Conservation (phyloP, 1,140 invertebrate species). For the Drosophila takahashii region DNA sequence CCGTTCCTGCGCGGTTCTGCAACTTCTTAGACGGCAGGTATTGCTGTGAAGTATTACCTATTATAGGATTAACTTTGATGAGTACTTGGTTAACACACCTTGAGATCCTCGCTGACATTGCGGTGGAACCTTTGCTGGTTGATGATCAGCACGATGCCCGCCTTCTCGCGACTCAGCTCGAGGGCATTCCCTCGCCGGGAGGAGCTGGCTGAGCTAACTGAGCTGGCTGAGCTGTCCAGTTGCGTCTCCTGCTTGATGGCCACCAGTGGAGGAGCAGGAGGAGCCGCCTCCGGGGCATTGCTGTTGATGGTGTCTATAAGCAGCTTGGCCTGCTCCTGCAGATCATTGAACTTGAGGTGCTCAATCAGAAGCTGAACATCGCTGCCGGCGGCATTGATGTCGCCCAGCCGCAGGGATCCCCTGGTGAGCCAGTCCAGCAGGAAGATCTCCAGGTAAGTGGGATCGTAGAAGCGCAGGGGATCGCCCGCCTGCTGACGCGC, state of each 20-base stretch:
- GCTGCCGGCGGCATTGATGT: conserved; percentile 46
- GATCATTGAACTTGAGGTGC: conserved; percentile 73
- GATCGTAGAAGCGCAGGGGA: conserved; percentile 69
- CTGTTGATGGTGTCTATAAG: conserved; percentile 61
- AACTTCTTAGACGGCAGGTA: conserved; percentile 34
- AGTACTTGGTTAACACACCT: conserved; percentile 17
- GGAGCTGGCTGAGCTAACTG: neutral
- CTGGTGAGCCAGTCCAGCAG: conserved; percentile 70
- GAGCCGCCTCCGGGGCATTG: conserved; percentile 25
- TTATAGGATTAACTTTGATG: neutral
- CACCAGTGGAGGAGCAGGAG: neutral
- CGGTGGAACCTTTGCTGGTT: conserved; percentile 72
- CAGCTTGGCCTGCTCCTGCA: conserved; percentile 49
- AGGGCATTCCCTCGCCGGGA: conserved; percentile 12
- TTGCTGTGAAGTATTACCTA: conserved; percentile 11
- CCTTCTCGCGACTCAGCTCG: conserved; percentile 42
- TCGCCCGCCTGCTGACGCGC: conserved; percentile 9
- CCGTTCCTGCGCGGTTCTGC: conserved; percentile 58
- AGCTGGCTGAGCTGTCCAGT: neutral
- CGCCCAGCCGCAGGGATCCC: conserved; percentile 51
- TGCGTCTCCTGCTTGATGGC: neutral
- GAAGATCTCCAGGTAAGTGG: conserved; percentile 71
- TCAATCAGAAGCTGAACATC: conserved; percentile 70
- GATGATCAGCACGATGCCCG: conserved; percentile 74
- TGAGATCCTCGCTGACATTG: conserved; percentile 25